These are phyloP conservation scores for Sinotaia quadrata DNA, from an alignment of 2,888 invertebrate species.

Conservation along the genomic window DNA sequence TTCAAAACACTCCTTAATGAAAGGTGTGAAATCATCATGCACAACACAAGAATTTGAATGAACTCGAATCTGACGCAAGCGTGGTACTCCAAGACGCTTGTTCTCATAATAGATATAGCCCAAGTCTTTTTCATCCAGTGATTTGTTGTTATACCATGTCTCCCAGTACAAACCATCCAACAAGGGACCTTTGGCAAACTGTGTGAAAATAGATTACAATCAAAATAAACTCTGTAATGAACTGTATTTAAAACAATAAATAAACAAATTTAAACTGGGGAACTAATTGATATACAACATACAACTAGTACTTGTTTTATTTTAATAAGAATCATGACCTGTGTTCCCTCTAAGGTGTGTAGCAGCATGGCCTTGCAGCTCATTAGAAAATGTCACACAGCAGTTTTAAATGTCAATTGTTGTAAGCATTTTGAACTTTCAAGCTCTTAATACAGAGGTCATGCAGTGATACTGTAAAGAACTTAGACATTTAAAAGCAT, in stretches of 20 bases:
- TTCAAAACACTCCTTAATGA: constrained; percentile 78
- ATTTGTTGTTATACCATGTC: constrained; percentile 71
- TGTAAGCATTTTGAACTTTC: too few relatives aligned
- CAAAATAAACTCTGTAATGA: not conserved
- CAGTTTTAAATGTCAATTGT: too few relatives aligned
- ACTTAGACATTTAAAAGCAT: too few relatives aligned
- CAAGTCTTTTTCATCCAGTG: constrained; percentile 50
- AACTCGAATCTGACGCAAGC: constrained; percentile 58
- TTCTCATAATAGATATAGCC: constrained; percentile 67
- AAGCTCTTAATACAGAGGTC: too few relatives aligned
- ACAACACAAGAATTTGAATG: constrained; percentile 76
- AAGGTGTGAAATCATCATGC: constrained; percentile 76
- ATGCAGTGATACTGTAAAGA: too few relatives aligned
- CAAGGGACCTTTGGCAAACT: constrained; percentile 74
- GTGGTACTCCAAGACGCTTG: constrained; percentile 60
- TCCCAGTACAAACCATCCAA: constrained; percentile 76
- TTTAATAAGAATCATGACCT: too few relatives aligned
- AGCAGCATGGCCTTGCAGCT: too few relatives aligned
- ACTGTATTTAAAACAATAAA: not conserved
- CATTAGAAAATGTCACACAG: too few relatives aligned
- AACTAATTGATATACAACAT: not conserved
- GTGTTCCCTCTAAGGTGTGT: too few relatives aligned
- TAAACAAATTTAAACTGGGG: not conserved
- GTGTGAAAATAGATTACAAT: constrained; percentile 34
- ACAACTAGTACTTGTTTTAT: too few relatives aligned